Percentiles rank a stretch among this genome's conserved stretches.
phyloP scores from a whole-genome alignment of 1,140 invertebrate species.

The Geopemphigus sp. region DNA sequence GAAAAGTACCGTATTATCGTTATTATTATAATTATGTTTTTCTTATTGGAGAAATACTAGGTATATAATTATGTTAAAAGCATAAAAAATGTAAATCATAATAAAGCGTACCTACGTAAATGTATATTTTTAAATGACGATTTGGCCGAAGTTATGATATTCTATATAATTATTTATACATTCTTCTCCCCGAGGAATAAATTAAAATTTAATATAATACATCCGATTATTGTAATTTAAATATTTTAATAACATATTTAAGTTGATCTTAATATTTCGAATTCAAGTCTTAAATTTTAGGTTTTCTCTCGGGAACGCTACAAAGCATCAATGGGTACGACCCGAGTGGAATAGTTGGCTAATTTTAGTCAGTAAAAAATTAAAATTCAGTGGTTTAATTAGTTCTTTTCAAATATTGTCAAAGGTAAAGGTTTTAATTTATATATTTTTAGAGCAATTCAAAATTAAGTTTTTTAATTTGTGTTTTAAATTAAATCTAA shows the following conservation, averaged over 20 bases:
- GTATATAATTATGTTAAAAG: background rate
- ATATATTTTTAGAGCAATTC: too few species aligned
- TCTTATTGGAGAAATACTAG: too few species aligned
- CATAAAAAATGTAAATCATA: too few species aligned
- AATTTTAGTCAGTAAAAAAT: constrained; percentile 9
- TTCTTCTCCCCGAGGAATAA: too few species aligned
- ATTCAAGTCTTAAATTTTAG: background rate
- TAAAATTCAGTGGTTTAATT: constrained; percentile 4
- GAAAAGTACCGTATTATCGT: too few species aligned
- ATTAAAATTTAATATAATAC: background rate
- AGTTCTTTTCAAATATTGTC: background rate
- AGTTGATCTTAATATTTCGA: background rate
- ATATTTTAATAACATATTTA: constrained; percentile 20
- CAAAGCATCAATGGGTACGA: background rate
- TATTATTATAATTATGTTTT: too few species aligned
- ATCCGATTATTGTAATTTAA: background rate
- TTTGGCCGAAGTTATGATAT: background rate
- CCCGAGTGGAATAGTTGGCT: background rate
- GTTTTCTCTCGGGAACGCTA: background rate
- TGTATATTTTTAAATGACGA: background rate
- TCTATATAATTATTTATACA: background rate
- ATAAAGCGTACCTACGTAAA: too few species aligned
- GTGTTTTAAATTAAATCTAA: background rate
- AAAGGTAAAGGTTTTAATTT: background rate
- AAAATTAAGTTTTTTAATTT: background rate